These are phyloP conservation scores for Tor tambroides DNA, from an alignment of 2,113 vertebrate species.

Conservation along the genomic window DNA sequence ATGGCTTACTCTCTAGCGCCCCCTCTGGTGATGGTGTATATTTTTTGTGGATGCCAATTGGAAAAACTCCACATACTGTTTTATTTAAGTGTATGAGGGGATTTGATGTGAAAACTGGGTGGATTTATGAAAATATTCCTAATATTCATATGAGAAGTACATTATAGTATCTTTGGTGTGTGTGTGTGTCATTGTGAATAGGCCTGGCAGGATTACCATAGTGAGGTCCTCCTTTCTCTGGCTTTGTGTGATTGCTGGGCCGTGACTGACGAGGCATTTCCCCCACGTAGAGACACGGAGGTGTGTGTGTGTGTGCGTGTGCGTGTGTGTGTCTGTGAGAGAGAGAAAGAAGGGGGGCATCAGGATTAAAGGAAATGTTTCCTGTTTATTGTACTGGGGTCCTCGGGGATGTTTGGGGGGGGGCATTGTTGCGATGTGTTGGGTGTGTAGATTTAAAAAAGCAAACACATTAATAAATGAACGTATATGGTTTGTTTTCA, in stretches of 20 bases:
- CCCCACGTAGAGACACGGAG: conserved; percentile 67
- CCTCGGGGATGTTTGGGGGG: conserved; percentile 51
- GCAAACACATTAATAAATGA: conserved; percentile 30
- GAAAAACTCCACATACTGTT: neutral
- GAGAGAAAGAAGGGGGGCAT: conserved; percentile 37
- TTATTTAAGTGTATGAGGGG: neutral
- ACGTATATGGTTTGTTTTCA: neutral
- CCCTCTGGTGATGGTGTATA: neutral
- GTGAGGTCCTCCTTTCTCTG: conserved; percentile 55
- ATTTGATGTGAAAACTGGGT: conserved; percentile 1
- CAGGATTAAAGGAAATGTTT: conserved; percentile 81
- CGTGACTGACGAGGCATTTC: conserved; percentile 81
- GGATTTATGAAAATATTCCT: conserved; percentile 9
- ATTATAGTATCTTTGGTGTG: conserved; percentile 42
- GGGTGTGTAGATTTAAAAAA: conserved; percentile 51
- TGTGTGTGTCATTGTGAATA: conserved; percentile 52
- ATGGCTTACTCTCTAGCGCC: conserved; percentile 11
- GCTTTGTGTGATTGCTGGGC: conserved; percentile 79
- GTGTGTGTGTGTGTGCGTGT: conserved; percentile 38
- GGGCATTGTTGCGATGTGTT: conserved; percentile 68
- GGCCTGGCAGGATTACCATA: conserved; percentile 58
- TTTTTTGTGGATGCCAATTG: neutral
- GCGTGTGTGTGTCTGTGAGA: conserved; percentile 30
- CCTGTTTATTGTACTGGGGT: conserved; percentile 78
- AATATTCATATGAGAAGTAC: conserved; percentile 21